phyloP scores from a whole-genome alignment of 2,888 invertebrate genomes.

The Spatulosminthurus flaviceps region DNA sequence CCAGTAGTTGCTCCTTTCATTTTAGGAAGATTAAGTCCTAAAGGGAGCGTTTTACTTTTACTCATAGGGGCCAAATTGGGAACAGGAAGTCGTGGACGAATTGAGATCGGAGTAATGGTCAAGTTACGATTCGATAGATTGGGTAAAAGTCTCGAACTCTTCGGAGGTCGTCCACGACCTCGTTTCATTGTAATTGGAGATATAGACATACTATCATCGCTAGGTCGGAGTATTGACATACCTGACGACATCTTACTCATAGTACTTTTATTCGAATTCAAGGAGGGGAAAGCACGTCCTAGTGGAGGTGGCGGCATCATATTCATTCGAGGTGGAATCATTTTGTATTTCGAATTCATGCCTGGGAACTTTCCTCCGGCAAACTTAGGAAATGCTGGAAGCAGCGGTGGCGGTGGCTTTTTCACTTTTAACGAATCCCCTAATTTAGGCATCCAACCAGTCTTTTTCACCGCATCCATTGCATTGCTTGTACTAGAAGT shows the following conservation, averaged over 20 bases:
- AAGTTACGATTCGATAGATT: slow-evolving; percentile 53
- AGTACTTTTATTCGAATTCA: not conserved
- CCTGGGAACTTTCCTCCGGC: slow-evolving; percentile 35
- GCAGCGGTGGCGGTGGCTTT: slow-evolving; percentile 47
- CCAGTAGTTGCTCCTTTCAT: slow-evolving; percentile 37
- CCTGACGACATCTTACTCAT: slow-evolving; percentile 1
- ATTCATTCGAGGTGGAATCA: slow-evolving; percentile 29
- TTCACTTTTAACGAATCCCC: slow-evolving; percentile 34
- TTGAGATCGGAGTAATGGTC: slow-evolving; percentile 58
- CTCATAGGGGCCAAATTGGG: slow-evolving; percentile 57
- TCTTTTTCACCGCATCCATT: slow-evolving; percentile 44
- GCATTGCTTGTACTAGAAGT: slow-evolving; percentile 25
- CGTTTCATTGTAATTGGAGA: slow-evolving; percentile 52
- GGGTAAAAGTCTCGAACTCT: slow-evolving; percentile 48
- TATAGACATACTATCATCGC: slow-evolving; percentile 48
- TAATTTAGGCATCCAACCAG: slow-evolving; percentile 41
- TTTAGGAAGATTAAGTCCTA: slow-evolving; percentile 24
- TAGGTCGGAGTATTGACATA: slow-evolving; percentile 34
- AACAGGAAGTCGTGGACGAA: slow-evolving; percentile 50
- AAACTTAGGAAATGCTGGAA: slow-evolving; percentile 45
- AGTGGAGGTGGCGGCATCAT: slow-evolving; percentile 27
- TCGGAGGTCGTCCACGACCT: slow-evolving; percentile 50
- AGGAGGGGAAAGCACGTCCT: not conserved
- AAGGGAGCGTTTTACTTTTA: slow-evolving; percentile 9
- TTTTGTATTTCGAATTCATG: slow-evolving; percentile 25